Evolutionary conservation across 2,113 vertebrate genomes (phyloP).

Genomic region (Balaeniceps rex): DNA sequence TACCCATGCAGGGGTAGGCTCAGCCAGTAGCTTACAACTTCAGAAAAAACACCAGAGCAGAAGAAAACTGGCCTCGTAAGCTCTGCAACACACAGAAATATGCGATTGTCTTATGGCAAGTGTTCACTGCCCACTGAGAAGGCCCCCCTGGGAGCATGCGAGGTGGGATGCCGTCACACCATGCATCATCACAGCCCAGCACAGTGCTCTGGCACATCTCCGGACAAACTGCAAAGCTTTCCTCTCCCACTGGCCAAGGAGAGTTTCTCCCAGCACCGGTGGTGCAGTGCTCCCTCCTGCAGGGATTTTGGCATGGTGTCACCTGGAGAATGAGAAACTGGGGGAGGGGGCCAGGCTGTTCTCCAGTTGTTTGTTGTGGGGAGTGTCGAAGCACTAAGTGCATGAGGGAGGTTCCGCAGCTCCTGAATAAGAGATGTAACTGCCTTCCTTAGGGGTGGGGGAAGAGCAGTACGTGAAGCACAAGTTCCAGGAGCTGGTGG

Average conservation of each 20-base stretch:
- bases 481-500: not conserved
- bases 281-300: accelerated
- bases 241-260: not conserved
- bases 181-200: accelerated
- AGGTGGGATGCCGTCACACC: not conserved
- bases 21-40: accelerated
- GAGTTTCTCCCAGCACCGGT: not conserved
- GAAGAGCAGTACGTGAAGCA: accelerated
- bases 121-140: not conserved
- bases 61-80: accelerated
- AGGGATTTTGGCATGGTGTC: not conserved
- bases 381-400: not conserved
- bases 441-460: not conserved
- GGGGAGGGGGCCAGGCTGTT: not conserved
- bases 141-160: accelerated
- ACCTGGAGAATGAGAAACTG: not conserved
- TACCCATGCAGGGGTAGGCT: not conserved
- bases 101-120: accelerated
- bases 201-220: not conserved
- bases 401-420: not conserved
- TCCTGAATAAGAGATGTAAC: not conserved
- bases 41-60: not conserved
- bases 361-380: not conserved
- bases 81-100: accelerated
- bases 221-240: not conserved